Evolutionary conservation across 2,797 vertebrate species (phyloP).

Genomic region (Pseudochirops cupreus): DNA sequence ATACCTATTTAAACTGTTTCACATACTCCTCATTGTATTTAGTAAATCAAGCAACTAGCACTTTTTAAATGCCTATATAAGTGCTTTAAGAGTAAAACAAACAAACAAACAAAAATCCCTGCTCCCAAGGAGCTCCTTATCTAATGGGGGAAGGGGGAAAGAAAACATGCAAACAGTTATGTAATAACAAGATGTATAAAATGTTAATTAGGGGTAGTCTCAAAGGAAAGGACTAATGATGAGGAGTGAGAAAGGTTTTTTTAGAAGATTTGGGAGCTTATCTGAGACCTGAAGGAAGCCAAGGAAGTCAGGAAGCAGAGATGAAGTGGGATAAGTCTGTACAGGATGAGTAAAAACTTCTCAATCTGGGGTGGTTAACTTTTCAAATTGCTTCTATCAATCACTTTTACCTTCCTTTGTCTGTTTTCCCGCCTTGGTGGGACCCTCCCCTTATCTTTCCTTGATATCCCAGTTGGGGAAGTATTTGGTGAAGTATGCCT

Average conservation of each 20-base stretch:
- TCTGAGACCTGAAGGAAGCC: not conserved
- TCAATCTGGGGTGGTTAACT: too few relatives aligned
- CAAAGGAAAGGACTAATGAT: not conserved
- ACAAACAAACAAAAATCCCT: not conserved
- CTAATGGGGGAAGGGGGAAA: not conserved
- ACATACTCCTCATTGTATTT: not conserved
- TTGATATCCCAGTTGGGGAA: too few relatives aligned
- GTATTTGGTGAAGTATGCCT: too few relatives aligned
- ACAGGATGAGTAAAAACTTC: too few relatives aligned
- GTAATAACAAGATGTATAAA: not conserved
- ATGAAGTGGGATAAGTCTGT: not conserved
- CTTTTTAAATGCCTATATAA: not conserved
- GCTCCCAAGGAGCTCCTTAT: not conserved
- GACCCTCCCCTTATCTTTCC: too few relatives aligned
- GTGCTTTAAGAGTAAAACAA: not conserved
- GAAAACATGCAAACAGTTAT: not conserved
- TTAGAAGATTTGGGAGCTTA: not conserved
- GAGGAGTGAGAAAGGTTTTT: not conserved
- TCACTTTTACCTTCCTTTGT: too few relatives aligned
- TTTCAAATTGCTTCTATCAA: too few relatives aligned
- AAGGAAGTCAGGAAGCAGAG: not conserved
- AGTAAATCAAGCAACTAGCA: not conserved
- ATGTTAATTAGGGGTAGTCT: not conserved
- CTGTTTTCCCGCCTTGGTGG: too few relatives aligned
- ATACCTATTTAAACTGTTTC: too few relatives aligned